Evolutionary conservation across 2,888 invertebrate genomes (phyloP).

Genomic region (Aphrophora alni): DNA sequence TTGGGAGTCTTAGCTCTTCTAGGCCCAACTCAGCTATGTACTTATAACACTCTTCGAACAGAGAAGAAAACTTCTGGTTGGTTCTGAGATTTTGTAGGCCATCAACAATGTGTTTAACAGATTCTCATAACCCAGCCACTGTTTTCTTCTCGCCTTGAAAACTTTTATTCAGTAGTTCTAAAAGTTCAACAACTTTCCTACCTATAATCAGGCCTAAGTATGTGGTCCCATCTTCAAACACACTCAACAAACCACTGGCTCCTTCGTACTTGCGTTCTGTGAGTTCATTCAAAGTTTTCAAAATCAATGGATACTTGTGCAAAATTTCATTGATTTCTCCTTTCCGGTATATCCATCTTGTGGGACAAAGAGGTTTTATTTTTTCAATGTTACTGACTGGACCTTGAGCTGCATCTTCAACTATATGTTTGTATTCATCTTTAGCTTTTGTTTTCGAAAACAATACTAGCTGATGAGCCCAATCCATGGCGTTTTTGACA

Average conservation of each 20-base stretch:
- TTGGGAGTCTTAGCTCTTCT: background rate
- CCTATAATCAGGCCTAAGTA: background rate
- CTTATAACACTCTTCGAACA: background rate
- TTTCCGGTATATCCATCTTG: background rate
- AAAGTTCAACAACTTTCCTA: background rate
- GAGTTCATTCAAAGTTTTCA: constrained; percentile 6
- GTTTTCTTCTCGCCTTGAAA: background rate
- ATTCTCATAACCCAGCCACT: background rate
- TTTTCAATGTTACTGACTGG: background rate
- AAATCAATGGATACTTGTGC: background rate
- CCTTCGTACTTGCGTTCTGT: background rate
- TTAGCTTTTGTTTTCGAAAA: background rate
- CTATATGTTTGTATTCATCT: background rate
- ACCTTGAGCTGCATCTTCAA: background rate
- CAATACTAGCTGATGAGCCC: constrained; percentile 12
- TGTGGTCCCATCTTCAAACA: constrained; percentile 12
- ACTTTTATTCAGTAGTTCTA: background rate
- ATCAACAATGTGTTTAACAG: background rate
- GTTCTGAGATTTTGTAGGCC: background rate
- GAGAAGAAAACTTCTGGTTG: background rate
- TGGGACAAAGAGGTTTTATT: constrained; percentile 14
- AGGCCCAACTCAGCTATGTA: background rate
- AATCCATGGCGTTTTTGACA: background rate
- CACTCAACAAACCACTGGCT: constrained; percentile 12
- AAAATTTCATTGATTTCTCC: background rate